Conservation (phyloP, 2,797 vertebrate genomes). For the Sebastolobus alascanus region DNA sequence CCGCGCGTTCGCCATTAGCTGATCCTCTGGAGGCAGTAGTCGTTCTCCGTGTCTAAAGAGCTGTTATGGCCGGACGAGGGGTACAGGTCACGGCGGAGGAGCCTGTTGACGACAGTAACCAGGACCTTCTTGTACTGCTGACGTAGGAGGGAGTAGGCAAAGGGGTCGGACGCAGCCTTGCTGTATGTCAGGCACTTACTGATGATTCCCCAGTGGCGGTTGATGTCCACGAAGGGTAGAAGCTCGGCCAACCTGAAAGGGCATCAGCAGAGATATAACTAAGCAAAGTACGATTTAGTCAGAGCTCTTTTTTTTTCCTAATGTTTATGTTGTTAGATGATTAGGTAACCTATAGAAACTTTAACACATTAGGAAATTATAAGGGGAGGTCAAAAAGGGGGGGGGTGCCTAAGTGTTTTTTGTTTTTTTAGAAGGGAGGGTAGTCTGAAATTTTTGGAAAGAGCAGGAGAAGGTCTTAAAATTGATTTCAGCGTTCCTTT, state of each 20-base stretch:
- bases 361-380: not conserved
- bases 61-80: slow-evolving; percentile 90
- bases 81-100: slow-evolving; percentile 90
- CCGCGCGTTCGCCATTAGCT: slow-evolving; percentile 72
- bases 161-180: slow-evolving; percentile 90
- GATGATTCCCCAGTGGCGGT: slow-evolving; percentile 90
- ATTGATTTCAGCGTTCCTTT: not conserved
- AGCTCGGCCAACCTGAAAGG: slow-evolving; percentile 88
- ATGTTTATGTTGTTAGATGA: not conserved
- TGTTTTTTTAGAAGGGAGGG: not conserved
- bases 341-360: not conserved
- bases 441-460: not conserved
- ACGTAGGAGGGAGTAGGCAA: slow-evolving; percentile 89
- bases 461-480: not conserved
- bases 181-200: slow-evolving; percentile 92
- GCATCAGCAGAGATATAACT: slow-evolving; percentile 38
- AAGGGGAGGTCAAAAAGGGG: not conserved
- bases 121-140: slow-evolving; percentile 91
- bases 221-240: slow-evolving; percentile 88
- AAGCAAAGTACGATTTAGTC: slow-evolving; percentile 12
- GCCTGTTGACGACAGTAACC: slow-evolving; percentile 85
- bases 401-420: no score
- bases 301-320: not conserved
- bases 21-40: slow-evolving; percentile 90
- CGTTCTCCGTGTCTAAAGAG: slow-evolving; percentile 90